phyloP scores from a whole-genome alignment of 2,113 vertebrate genomes.

The Bos taurus region ARS-UCD2.0 NC_037333.1:76275001-76275500 shows the following conservation, averaged over 20 bases:
- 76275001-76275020: constrained; percentile 42
- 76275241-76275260: background rate
- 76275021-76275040: constrained; percentile 22
- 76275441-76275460: background rate
- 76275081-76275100: background rate
- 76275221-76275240: background rate
- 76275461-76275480: background rate
- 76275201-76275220: background rate
- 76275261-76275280: background rate
- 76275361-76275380: background rate
- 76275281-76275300: background rate
- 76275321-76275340: background rate
- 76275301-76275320: background rate
- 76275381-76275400: background rate
- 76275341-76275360: background rate
- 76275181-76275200: background rate
- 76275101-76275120: background rate
- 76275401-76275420: background rate
- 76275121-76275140: background rate
- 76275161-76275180: background rate
- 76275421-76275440: background rate
- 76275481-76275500: background rate
- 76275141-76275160: background rate
- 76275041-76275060: background rate
- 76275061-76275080: background rate